Evolutionary conservation across 2,888 invertebrate species (phyloP), one percentile per base, ranked within the genome.

Genomic region (Drosophila fungiperda): DNA sequence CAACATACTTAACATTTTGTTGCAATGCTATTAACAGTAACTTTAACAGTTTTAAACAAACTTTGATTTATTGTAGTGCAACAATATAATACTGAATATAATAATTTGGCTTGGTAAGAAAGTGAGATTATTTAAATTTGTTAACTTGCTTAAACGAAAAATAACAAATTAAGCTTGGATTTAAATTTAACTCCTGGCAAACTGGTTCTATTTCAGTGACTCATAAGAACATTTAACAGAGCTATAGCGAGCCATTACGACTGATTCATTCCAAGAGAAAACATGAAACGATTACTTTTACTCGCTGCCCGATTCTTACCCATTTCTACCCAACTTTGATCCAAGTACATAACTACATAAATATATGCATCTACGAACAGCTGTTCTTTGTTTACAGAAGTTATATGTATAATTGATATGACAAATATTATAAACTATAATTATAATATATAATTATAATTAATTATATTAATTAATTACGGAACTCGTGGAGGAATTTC

Each of bases 1-100:
- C 20, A n/a, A 23, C 15, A 23, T 8, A 45, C 23, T 45, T 54
- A 23, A 69, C 70, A 70, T 68, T 33, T 29, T n/a, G 11, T 38
- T 55, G 8, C 33, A 29, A 20, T 70, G 70, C 38, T 50, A 54
- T 42, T 60, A 57, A 45, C 55, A 70, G 57, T 9, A n/a, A 1
- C 15, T 50, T 62, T 6, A n/a, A 20, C 40, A n/a, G 23, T 40
- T 36, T 29, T 26, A 29, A 29, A 20, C 35, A 62, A 26, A 23
- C 8, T 42, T 23, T 23, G 23, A 23, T 45, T 23, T 45, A 23
- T 45, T 45, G 23, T 4, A 45, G 4, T 23, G 7, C 15, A 20
- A 17, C 17, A 5, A 23, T 1, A 23, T 1, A 23, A 23, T 23
- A 15, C 45, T 23, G 23, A 45, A 7, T 3, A 15, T 3, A 45